Evolutionary conservation across 2,113 vertebrate species (phyloP).

Genomic region (Brachyhypopomus gauderio): DNA sequence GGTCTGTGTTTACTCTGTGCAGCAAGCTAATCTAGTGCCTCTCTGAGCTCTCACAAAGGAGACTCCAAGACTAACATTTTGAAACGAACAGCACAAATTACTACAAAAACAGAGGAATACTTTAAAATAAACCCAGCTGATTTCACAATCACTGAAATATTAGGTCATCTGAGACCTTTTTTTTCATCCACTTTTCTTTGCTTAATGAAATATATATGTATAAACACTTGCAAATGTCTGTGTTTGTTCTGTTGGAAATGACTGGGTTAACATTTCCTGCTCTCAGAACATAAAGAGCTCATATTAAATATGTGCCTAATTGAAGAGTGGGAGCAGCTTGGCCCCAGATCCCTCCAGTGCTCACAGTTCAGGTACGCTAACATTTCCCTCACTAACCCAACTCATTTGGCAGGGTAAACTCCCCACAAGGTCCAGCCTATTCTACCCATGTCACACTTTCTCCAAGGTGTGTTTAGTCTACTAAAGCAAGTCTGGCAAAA

Average conservation of each 20-base stretch:
- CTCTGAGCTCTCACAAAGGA: constrained; percentile 70
- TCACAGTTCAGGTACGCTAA: constrained; percentile 17
- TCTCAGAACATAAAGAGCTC: constrained; percentile 64
- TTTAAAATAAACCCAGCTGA: constrained; percentile 84
- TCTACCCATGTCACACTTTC: not conserved
- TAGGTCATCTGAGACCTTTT: constrained; percentile 71
- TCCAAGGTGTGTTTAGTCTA: not conserved
- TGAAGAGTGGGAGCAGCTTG: constrained; percentile 50
- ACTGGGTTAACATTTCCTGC: constrained; percentile 76
- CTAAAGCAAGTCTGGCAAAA: not conserved
- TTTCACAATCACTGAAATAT: constrained; percentile 81
- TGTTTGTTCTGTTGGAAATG: constrained; percentile 66
- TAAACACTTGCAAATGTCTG: constrained; percentile 70
- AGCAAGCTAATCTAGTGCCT: constrained; percentile 72
- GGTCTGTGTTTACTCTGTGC: constrained; percentile 74
- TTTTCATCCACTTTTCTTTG: constrained; percentile 58
- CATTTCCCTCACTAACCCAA: not conserved
- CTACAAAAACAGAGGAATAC: constrained; percentile 77
- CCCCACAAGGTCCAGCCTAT: not conserved
- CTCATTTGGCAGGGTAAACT: not conserved
- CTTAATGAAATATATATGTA: constrained; percentile 71
- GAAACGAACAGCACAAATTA: constrained; percentile 79
- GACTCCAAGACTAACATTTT: constrained; percentile 81
- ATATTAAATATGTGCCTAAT: constrained; percentile 47
- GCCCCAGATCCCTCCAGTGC: constrained; percentile 24